These are phyloP conservation scores for Diogma glabrata DNA, from an alignment of 2,888 invertebrate genomes.

Conservation along the genomic window DNA sequence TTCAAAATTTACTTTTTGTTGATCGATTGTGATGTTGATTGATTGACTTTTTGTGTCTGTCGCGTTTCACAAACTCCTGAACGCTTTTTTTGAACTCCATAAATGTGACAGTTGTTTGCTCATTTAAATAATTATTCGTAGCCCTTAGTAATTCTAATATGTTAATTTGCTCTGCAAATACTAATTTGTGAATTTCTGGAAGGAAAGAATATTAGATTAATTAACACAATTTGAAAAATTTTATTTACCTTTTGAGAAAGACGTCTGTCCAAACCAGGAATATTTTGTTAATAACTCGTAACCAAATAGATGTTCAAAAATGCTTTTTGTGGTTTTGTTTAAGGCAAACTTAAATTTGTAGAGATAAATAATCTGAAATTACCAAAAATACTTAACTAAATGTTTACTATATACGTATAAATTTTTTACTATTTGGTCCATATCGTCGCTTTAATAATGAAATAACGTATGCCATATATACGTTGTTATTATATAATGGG, in stretches of 20 bases:
- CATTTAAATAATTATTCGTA: not conserved
- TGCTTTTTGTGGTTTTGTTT: not conserved
- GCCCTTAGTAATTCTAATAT: not conserved
- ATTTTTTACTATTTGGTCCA: no score
- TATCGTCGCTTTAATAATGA: no score
- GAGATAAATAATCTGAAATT: not conserved
- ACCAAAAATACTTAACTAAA: no score
- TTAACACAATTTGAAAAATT: not conserved
- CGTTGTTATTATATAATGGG: no score
- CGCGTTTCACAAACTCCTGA: not conserved
- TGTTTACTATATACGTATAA: no score
- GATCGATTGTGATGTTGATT: no score
- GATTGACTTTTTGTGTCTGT: no score
- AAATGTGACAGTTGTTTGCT: not conserved
- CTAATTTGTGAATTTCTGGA: not conserved
- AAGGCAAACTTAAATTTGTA: not conserved
- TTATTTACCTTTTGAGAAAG: not conserved
- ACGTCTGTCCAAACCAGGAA: not conserved
- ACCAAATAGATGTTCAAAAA: not conserved
- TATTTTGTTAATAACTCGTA: not conserved
- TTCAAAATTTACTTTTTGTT: no score
- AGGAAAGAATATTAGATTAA: not conserved
- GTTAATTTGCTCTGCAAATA: not conserved
- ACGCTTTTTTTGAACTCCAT: not conserved
- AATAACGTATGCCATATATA: no score